Evolutionary conservation across 2,888 invertebrate species (phyloP), one percentile per base, ranked within the genome.

Genomic region (Acrocera orbiculus): DNA sequence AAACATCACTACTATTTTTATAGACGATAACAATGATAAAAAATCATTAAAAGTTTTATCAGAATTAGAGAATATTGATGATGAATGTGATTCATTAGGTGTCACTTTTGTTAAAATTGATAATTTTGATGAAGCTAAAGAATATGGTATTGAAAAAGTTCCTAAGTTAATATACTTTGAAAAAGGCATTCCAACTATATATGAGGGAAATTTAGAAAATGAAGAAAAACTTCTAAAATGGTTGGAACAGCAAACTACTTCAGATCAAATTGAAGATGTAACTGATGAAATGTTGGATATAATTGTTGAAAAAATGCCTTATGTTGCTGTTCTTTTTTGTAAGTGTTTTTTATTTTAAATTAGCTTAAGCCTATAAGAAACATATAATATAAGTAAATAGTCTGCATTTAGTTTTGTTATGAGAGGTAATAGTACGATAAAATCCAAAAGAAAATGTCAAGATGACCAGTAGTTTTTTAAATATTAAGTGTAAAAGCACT

Each of bases 221-320:
- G 87, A 87, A 57, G 85, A 86, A 42, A 82, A 83, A 55, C 81
- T 87, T 13, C 60, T 89, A 2, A 75, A 72, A 46, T 89, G 89
- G 89, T 67, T 89, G 16, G 77, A 75, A 46, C 74, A 81, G 47
- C 89, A 89, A 54, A 69, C 74, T 27, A 82, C 80, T 47, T 77
- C 72, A 46, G 89, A 90, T 56, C 85, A 89, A 64, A 90, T 90
- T 46, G 89, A 90, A 63, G 89, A 90, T 51, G 78, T 90, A 36
- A 90, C 87, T 13, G 86, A 89, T 56, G 87, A 90, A 66, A 87
- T 90, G 86, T 65, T 90, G 42, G 87, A 87, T 54, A 68, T 85
- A 52, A 76, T 90, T 44, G 78, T 90, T 46, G 77, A 76, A 40
- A 83, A 82, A 64, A 81, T 83, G 75, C 76, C 76, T 6, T 76